Conservation (phyloP, 2,888 invertebrate species). For the Nebria salina region DNA sequence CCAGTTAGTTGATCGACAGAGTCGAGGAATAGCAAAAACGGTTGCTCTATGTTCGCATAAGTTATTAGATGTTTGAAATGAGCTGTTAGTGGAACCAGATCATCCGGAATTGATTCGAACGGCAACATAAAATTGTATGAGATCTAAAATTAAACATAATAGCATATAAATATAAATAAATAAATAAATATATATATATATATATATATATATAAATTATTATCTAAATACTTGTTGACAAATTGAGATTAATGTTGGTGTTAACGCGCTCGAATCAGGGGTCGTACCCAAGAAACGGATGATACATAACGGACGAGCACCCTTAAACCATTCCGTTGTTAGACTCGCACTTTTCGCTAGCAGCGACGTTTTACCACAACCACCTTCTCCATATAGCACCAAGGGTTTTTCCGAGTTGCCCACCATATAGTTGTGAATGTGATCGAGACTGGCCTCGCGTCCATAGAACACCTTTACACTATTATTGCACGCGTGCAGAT, state of each 20-base stretch:
- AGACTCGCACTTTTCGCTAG: constrained; percentile 91
- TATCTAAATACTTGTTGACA: constrained; percentile 84
- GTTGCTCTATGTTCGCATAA: constrained; percentile 82
- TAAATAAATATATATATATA: too few species aligned
- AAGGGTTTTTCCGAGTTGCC: constrained; percentile 88
- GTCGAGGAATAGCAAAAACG: constrained; percentile 90
- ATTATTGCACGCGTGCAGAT: constrained; percentile 94
- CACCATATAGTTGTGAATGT: constrained; percentile 84
- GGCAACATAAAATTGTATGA: constrained; percentile 92
- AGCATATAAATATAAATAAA: too few species aligned
- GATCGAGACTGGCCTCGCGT: constrained; percentile 83
- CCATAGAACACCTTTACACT: constrained; percentile 95
- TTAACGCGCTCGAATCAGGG: constrained; percentile 94
- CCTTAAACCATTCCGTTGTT: constrained; percentile 76
- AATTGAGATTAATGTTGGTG: constrained; percentile 93
- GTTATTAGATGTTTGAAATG: constrained; percentile 94
- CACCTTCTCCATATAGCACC: constrained; percentile 94
- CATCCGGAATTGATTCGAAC: constrained; percentile 94
- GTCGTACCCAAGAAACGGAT: constrained; percentile 96
- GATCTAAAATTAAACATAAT: constrained; percentile 67
- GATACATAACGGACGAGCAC: constrained; percentile 83
- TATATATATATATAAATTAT: background rate
- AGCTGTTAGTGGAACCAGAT: constrained; percentile 93
- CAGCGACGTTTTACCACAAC: constrained; percentile 97
- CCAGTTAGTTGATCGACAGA: constrained; percentile 97